Conservation (phyloP, 2,888 invertebrate genomes). For the Auanema sp. region DNA sequence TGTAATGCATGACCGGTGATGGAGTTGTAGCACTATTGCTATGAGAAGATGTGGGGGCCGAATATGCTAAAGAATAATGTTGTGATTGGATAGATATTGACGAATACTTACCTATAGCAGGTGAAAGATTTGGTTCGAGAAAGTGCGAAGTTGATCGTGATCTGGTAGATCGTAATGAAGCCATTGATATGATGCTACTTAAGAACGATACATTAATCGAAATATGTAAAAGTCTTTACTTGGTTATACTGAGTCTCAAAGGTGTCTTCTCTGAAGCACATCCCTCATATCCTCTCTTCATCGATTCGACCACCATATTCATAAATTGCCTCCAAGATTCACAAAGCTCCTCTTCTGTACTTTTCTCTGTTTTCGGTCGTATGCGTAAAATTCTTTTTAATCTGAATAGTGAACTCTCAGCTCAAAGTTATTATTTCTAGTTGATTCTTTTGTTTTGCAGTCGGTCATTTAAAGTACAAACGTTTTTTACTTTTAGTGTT, state of each 20-base stretch:
- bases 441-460: background rate
- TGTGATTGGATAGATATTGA: background rate
- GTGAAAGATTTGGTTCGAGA: slow-evolving; percentile 39
- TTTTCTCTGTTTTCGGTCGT: slow-evolving; percentile 32
- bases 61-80: background rate
- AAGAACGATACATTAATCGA: slow-evolving; percentile 11
- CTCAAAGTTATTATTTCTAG: background rate
- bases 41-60: background rate
- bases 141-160: slow-evolving; percentile 46
- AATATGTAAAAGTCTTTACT: slow-evolving; percentile 19
- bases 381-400: slow-evolving; percentile 41
- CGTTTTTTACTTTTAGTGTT: background rate
- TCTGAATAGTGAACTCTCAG: slow-evolving; percentile 19
- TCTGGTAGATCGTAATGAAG: slow-evolving; percentile 43
- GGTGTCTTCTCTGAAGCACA: slow-evolving; percentile 48
- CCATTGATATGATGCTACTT: slow-evolving; percentile 52
- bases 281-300: slow-evolving; percentile 49
- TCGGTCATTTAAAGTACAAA: background rate
- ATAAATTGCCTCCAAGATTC: slow-evolving; percentile 48
- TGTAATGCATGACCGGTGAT: slow-evolving; percentile 31
- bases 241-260: slow-evolving; percentile 43
- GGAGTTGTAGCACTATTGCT: slow-evolving; percentile 14
- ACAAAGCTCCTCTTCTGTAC: slow-evolving; percentile 45
- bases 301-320: slow-evolving; percentile 43
- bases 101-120: slow-evolving; percentile 32